Evolutionary conservation across 2,113 vertebrate species (phyloP), one percentile per base, ranked within the genome.

Genomic region (Indri indri): DNA sequence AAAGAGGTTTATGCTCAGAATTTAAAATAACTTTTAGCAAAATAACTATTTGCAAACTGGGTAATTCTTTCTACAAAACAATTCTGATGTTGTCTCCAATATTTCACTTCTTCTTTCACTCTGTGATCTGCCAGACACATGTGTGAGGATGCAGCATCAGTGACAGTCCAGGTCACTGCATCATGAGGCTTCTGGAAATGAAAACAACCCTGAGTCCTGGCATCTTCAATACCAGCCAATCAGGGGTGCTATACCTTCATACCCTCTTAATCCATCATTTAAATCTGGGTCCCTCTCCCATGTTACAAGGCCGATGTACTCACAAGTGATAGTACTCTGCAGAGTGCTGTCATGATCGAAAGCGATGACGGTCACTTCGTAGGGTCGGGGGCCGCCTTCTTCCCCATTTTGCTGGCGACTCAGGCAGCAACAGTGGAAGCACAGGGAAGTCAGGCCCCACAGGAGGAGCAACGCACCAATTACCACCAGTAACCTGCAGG

Each of bases 271-370:
- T 17, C 5, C 6, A 18, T 52, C 17, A 9, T 63, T 74, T 14
- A 22, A 63, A 52, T 7, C 42, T 20, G 40, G 34, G 45, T 22
- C 45, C 30, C 17, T 25, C 6, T 23, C 23, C 10, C 30, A 0
- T 3, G 6, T 2, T 52, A 4, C 20, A 12, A 23, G 4, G 5
- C 12, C 30, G 2, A 1, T 8, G 57, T 47, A 99, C 99, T 99
- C 97, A 99, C 99, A 99, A 1, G 98, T 98, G 65, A 99, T 98
- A 20, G 99, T 99, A 96, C 97, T 99, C 95, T 99, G 99, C 1
- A 99, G 98, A 30, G 98, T 99, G 98, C 96, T 99, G 97, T 99
- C 99, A 0, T 99, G 99, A 30, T 99, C 99, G 30, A 99, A 98
- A 4, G 99, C 97, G 0, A 99, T 99, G 97, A 99, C 99, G 0